These are phyloP conservation scores for Candoia aspera DNA, from an alignment of 2,113 vertebrate genomes.

Conservation along the genomic window DNA sequence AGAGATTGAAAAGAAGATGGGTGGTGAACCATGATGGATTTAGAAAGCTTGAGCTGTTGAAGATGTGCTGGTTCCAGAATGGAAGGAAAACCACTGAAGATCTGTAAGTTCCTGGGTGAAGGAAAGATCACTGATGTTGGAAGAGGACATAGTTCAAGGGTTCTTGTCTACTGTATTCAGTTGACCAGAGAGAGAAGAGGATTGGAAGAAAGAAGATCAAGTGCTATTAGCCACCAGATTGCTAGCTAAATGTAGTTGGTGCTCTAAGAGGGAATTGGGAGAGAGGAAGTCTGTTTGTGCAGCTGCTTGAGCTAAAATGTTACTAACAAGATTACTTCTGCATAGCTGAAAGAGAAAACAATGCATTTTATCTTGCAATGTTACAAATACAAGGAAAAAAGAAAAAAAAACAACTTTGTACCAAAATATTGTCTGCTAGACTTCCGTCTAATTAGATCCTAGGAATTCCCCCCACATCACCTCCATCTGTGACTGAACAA, in stretches of 20 bases:
- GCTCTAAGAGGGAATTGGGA: neutral
- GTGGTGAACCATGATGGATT: neutral
- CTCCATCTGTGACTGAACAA: neutral
- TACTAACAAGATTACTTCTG: neutral
- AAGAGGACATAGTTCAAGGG: no score
- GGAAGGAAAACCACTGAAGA: neutral
- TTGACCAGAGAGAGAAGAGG: neutral
- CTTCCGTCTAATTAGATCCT: neutral
- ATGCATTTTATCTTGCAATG: neutral
- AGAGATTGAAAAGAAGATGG: neutral
- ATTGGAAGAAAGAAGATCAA: neutral
- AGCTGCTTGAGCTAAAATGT: neutral
- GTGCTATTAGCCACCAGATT: neutral
- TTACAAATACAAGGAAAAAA: neutral
- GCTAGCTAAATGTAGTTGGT: neutral
- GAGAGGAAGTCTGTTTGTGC: neutral
- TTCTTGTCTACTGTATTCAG: neutral
- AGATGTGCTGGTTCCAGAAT: neutral
- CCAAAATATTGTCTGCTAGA: no score
- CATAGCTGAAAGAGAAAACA: neutral
- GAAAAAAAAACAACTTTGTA: neutral
- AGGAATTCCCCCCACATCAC: neutral
- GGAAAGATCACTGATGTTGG: neutral
- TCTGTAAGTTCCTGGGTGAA: neutral
- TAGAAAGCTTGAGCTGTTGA: neutral